These are phyloP conservation scores for Aldrovandia affinis DNA, from an alignment of 2,797 vertebrate species.

Conservation along the genomic window DNA sequence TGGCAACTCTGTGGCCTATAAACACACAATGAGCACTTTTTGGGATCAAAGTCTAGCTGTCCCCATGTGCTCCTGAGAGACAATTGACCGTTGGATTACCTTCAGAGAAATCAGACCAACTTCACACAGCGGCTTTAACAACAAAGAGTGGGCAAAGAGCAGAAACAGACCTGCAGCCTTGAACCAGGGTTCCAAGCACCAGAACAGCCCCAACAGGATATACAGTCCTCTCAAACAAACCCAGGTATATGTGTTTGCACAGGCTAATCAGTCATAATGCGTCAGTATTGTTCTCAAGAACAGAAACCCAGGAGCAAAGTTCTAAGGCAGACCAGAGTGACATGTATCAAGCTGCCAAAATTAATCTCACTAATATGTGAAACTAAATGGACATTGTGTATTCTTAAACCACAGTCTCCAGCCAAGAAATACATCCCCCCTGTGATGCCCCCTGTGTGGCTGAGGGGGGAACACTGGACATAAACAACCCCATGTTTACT, in stretches of 20 bases:
- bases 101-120: constrained; percentile 5
- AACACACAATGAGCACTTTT: background rate
- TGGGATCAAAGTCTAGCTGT: constrained; percentile 2
- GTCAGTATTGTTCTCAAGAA: background rate
- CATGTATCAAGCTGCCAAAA: background rate
- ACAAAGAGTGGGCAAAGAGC: constrained; percentile 1
- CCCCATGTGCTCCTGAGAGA: constrained; percentile 8
- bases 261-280: background rate
- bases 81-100: background rate
- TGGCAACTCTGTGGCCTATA: background rate
- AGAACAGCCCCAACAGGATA: background rate
- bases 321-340: background rate
- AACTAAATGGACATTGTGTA: background rate
- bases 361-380: background rate
- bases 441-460: background rate
- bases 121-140: background rate
- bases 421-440: background rate
- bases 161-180: constrained; percentile 13
- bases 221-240: background rate
- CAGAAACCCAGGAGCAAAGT: background rate
- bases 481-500: background rate
- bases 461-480: background rate
- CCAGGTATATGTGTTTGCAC: background rate
- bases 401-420: background rate
- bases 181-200: background rate